Percentiles rank a stretch among this genome's conserved stretches.
phyloP scores from a whole-genome alignment of 2,113 vertebrate species.

The Xiphophorus maculatus region DNA sequence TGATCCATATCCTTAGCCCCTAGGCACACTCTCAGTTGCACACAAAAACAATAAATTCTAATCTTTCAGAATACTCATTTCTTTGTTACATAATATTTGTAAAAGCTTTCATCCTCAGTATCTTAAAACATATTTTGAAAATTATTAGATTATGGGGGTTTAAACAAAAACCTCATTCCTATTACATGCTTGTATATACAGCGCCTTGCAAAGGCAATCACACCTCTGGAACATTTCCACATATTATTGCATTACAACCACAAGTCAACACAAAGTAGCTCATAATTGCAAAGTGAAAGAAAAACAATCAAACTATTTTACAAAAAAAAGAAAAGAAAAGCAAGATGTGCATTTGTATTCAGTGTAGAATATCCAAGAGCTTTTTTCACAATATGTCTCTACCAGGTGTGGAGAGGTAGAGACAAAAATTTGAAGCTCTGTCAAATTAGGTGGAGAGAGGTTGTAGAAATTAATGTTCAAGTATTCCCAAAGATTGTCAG shows the following conservation, averaged over 20 bases:
- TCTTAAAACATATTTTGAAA: not conserved
- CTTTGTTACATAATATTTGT: not conserved
- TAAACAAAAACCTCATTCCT: not conserved
- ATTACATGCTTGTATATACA: too few species aligned
- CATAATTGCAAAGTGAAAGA: not conserved
- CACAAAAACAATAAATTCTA: not conserved
- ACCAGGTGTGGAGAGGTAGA: not conserved
- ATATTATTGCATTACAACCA: not conserved
- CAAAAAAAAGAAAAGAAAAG: too few species aligned
- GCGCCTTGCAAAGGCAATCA: too few species aligned
- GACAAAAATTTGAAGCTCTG: not conserved
- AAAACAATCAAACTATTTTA: not conserved
- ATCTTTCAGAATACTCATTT: not conserved
- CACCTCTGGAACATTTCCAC: too few species aligned
- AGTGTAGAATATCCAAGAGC: not conserved
- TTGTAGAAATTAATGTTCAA: too few species aligned
- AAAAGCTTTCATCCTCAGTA: not conserved
- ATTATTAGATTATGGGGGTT: not conserved
- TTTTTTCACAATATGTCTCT: not conserved
- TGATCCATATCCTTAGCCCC: conserved; percentile 59
- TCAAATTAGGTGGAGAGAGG: not conserved
- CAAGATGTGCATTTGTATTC: not conserved
- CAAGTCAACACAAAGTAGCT: not conserved
- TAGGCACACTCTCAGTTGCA: conserved; percentile 16
- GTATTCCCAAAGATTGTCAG: too few species aligned